Conservation (phyloP, 2,113 vertebrate genomes). For the Phalacrocorax brasilianus region DNA sequence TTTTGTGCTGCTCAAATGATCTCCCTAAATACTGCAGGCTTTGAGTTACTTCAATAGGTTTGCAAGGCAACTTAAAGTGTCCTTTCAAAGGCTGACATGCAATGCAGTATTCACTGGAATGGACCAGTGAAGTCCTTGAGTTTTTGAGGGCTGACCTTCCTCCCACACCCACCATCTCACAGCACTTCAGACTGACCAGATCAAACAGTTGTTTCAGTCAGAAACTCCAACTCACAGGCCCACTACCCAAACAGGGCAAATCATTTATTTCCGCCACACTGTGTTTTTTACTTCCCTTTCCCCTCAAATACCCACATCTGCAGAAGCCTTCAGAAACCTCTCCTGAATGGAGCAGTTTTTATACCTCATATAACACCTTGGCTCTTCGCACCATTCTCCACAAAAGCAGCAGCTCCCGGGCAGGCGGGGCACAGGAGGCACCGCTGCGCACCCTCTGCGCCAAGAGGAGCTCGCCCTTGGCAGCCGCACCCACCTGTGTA, state of each 20-base stretch:
- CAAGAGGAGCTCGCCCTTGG: neutral
- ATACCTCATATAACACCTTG: neutral
- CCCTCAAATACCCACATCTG: fast-evolving
- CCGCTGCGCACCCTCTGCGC: fast-evolving
- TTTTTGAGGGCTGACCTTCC: neutral
- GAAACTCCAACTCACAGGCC: neutral
- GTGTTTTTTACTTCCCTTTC: neutral
- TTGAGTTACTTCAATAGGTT: neutral
- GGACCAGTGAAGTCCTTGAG: neutral
- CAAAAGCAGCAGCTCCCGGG: neutral
- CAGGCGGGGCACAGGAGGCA: neutral
- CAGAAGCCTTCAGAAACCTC: neutral
- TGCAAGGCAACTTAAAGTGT: neutral
- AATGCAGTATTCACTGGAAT: neutral
- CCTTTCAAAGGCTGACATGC: neutral
- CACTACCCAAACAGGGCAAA: neutral
- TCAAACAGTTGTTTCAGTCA: neutral
- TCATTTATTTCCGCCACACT: neutral
- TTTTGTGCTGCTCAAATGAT: neutral
- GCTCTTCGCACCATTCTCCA: fast-evolving
- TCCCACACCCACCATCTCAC: neutral
- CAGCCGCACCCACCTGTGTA: conserved; percentile 85
- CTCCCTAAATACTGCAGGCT: neutral
- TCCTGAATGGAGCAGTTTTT: neutral
- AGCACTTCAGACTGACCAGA: neutral